Evolutionary conservation across 1,140 invertebrate genomes (phyloP), one percentile per base, ranked within the genome.

Genomic region (Pseudomyrmex gracilis): DNA sequence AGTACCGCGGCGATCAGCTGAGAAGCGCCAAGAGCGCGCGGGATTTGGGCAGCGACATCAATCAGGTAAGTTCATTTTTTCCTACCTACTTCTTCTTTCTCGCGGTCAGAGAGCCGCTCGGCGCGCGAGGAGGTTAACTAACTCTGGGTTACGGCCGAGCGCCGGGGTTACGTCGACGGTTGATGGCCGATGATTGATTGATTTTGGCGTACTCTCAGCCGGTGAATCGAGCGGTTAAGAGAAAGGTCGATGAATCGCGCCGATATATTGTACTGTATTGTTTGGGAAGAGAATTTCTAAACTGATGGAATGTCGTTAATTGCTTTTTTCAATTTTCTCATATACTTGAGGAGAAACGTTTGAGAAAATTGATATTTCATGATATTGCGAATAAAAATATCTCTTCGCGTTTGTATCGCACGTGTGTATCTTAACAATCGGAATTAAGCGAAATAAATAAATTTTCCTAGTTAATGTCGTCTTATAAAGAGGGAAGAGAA

Each of bases 1-100:
- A 94, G 83, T 94, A 94, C 73, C 93, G 93, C 12, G 93, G 93
- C 13, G 92, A 94, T 82, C 92, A 93, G 64, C 89, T 94, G 34
- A 89, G 93, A 55, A 93, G 91, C 67, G 91, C 93, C 47, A 94
- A 91, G 80, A 94, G 93, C 82, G 91, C 92, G 34, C 85, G 92
- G 53, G 92, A 94, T 84, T 89, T 94, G 63, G 93, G 91, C 66
- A 93, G 91, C 88, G 92, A 94, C 85, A 91, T 94, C 86, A 92
- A 93, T 86, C 91, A 93, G 93, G 93, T 94, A 77, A 90, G 92
- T 71, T 71, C 17, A 17, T n/a, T 53, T 58, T 64, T 60, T 70
- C 74, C 22, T 74, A 53, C 17, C 17, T 34, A 34, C 34, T 34
- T 34, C 34, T 34, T 20, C 57, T 20, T 51, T n/a, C n/a, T 51